Evolutionary conservation across 2,797 vertebrate genomes (phyloP), one percentile per base, ranked within the genome.

Genomic region (Meda fulgida): DNA sequence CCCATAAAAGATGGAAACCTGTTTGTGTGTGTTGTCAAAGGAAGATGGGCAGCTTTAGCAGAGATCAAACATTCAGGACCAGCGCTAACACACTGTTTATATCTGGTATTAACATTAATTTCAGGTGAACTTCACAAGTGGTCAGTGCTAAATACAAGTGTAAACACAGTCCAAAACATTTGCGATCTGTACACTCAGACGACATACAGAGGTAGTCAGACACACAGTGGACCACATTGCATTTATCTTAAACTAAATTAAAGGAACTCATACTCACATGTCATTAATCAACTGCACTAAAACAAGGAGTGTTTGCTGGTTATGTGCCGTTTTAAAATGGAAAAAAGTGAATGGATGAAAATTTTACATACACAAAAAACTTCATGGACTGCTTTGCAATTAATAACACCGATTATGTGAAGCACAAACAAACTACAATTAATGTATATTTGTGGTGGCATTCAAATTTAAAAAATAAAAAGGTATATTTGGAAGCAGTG

Each of bases 51-150:
- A 84, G 67, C 58, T 65, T 78, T 77, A 69, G 79, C 58, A 53
- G 48, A 93, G 92, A 94, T 93, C 93, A 94, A 94, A 93, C 92
- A 88, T 88, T 90, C 84, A 72, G 55, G 38, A 90, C 91, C 85
- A 91, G 87, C 81, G 53, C 88, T 92, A 92, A 77, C 84, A 78
- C 65, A 65, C 14, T 21, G 34, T 38, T 40, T 43, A 69, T 51
- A 58, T n/a, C 81, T 83, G 40, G 40, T n/a, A 48, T 36, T 63
- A 51, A 51, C 70, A 75, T 36, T 60, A 1, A 73, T 82, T 63
- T 82, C 40, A 26, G 38, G 40, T 36, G 7, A 67, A 40, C 23
- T 38, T 19, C 21, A 46, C 26, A 46, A 63, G 7, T 1, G 4
- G 53, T 55, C 38, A 73, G 69, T 43, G 18, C 53, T 63, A 73